Percentiles rank a stretch among this genome's conserved stretches.
Conservation (phyloP, 2,888 invertebrate species). For the Celastrina argiolus region DNA sequence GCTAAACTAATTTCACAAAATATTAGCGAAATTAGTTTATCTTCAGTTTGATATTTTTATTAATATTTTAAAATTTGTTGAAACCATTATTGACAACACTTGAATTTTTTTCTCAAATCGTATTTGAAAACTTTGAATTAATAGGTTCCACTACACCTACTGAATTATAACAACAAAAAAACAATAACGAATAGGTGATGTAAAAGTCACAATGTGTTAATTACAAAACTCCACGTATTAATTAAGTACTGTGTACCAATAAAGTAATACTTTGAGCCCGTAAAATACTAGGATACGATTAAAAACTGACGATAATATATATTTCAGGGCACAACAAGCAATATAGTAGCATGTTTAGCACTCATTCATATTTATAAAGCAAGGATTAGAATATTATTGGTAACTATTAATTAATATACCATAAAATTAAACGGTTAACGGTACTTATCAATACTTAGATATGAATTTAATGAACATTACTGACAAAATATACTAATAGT, state of each 20-base stretch:
- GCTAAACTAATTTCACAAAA: too few relatives aligned
- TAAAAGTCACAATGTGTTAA: not conserved
- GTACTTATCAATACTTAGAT: conserved; percentile 5
- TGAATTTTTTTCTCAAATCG: too few relatives aligned
- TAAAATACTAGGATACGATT: not conserved
- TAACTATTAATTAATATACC: not conserved
- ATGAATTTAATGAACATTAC: not conserved
- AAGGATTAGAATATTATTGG: not conserved
- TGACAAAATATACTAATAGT: not conserved
- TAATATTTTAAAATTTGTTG: too few relatives aligned
- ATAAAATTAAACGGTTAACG: conserved; percentile 1
- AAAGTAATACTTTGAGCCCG: not conserved
- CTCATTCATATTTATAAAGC: not conserved
- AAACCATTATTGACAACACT: too few relatives aligned
- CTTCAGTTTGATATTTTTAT: too few relatives aligned
- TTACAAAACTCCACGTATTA: not conserved
- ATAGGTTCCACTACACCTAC: too few relatives aligned
- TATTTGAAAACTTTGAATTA: too few relatives aligned
- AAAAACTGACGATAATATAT: not conserved
- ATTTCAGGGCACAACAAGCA: not conserved
- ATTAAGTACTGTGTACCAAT: not conserved
- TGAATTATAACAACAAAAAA: too few relatives aligned
- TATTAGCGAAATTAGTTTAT: too few relatives aligned
- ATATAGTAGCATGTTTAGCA: not conserved
- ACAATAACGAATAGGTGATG: too few relatives aligned